phyloP scores from a whole-genome alignment of 1,140 invertebrate species.

The Melitaea cinxia region DNA sequence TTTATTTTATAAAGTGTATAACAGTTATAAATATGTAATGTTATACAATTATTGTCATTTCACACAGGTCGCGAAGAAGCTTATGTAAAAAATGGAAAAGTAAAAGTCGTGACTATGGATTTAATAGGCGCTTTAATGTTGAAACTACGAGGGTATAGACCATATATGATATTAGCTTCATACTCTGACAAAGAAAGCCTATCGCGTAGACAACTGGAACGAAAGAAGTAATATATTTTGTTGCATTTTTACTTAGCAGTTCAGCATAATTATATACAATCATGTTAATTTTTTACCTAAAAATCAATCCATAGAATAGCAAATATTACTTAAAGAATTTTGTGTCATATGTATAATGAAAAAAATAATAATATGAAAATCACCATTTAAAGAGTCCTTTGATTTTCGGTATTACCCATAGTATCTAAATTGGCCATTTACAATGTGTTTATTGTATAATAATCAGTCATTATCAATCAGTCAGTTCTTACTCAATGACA shows the following conservation, averaged over 20 bases:
- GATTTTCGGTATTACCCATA: too few relatives aligned
- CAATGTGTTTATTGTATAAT: too few relatives aligned
- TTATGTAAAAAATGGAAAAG: slow-evolving; percentile 59
- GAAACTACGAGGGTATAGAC: slow-evolving; percentile 59
- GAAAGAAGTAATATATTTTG: slow-evolving; percentile 47
- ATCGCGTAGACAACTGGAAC: slow-evolving; percentile 45
- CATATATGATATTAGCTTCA: slow-evolving; percentile 61
- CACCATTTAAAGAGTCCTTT: too few relatives aligned
- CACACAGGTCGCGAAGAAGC: slow-evolving; percentile 64
- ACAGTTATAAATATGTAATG: not conserved
- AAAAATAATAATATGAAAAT: too few relatives aligned
- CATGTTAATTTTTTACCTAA: too few relatives aligned
- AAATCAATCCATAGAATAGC: too few relatives aligned
- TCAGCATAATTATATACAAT: not conserved
- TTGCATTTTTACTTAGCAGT: not conserved
- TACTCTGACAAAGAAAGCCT: slow-evolving; percentile 48
- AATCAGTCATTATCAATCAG: too few relatives aligned
- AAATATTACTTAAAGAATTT: too few relatives aligned
- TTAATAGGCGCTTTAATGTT: slow-evolving; percentile 67
- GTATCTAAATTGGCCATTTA: too few relatives aligned
- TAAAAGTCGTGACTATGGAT: slow-evolving; percentile 66
- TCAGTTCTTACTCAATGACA: too few relatives aligned
- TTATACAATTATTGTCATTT: not conserved
- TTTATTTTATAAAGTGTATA: too few relatives aligned
- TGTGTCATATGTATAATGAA: too few relatives aligned